A percentile compares a stretch with the other conserved stretches of the same genome.
Conservation (phyloP, 2,113 vertebrate genomes). For the Chlamydotis undulata region DNA sequence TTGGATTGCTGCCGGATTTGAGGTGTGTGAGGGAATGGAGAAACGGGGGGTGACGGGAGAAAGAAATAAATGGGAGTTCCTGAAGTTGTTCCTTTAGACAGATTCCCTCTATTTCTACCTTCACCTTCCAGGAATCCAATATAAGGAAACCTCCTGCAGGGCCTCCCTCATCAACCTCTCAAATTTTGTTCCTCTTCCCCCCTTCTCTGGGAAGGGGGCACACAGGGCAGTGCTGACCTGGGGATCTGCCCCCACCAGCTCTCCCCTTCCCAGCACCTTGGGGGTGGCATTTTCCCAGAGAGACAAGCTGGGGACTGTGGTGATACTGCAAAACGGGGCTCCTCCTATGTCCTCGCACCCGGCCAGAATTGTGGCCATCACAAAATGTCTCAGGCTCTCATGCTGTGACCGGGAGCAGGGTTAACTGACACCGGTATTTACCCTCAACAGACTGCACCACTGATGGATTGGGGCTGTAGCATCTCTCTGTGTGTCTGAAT, state of each 20-base stretch:
- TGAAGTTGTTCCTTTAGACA: not conserved
- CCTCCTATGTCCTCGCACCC: not conserved
- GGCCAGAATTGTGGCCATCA: not conserved
- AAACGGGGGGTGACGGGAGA: not conserved
- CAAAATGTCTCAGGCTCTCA: fast-evolving
- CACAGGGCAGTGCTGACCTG: not conserved
- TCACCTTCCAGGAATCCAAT: not conserved
- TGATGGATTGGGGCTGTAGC: fast-evolving
- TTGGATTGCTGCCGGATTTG: not conserved
- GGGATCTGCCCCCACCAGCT: not conserved
- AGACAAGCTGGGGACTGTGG: not conserved
- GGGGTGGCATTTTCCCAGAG: not conserved
- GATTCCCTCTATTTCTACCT: not conserved
- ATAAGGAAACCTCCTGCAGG: not conserved
- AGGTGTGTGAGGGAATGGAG: not conserved
- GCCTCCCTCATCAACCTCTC: not conserved
- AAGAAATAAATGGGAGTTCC: not conserved
- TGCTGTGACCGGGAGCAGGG: fast-evolving
- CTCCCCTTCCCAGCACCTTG: not conserved
- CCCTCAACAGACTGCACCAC: not conserved
- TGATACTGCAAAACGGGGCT: not conserved
- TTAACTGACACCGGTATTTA: not conserved
- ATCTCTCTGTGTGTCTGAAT: not conserved
- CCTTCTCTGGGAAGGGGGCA: not conserved
- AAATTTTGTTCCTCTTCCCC: not conserved